A percentile compares a stretch with the other conserved stretches of the same genome.
Evolutionary conservation across 2,888 invertebrate species (phyloP).

Genomic region (Abrostola triplasia): DNA sequence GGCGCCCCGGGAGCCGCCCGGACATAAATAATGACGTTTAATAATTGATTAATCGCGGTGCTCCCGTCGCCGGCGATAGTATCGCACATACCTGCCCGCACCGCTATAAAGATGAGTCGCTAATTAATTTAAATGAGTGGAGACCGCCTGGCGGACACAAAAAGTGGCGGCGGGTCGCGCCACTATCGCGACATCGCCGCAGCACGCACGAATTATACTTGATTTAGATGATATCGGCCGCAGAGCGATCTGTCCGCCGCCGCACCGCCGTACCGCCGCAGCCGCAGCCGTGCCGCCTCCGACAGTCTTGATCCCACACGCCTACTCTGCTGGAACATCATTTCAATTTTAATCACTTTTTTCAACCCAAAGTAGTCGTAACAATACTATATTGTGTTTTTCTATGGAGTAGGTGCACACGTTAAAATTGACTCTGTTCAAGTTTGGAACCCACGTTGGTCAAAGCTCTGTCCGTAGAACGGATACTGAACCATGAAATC

Average conservation of each 20-base stretch:
- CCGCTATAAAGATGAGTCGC: slow-evolving; percentile 71
- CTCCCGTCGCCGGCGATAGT: slow-evolving; percentile 60
- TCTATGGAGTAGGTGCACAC: too few species aligned
- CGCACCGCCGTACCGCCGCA: slow-evolving; percentile 18
- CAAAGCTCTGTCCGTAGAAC: too few species aligned
- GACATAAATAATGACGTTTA: slow-evolving; percentile 81
- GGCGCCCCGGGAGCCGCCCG: slow-evolving; percentile 60
- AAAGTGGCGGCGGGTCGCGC: slow-evolving; percentile 54
- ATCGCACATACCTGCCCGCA: slow-evolving; percentile 58
- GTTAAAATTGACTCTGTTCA: too few species aligned
- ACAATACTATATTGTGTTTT: not conserved
- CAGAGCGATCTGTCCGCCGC: slow-evolving; percentile 51
- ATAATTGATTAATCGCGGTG: slow-evolving; percentile 81
- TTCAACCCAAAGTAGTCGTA: not conserved
- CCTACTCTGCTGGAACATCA: not conserved
- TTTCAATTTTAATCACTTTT: not conserved
- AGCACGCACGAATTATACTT: slow-evolving; percentile 61
- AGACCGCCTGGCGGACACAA: slow-evolving; percentile 65
- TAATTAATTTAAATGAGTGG: slow-evolving; percentile 82
- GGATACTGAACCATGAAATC: too few species aligned
- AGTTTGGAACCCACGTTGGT: too few species aligned
- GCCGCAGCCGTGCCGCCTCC: slow-evolving; percentile 5
- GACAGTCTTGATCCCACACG: slow-evolving; percentile 28
- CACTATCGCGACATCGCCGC: slow-evolving; percentile 60
- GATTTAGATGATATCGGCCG: slow-evolving; percentile 70